Conservation (phyloP, 2,888 invertebrate species). For the Atrina japonica region DNA sequence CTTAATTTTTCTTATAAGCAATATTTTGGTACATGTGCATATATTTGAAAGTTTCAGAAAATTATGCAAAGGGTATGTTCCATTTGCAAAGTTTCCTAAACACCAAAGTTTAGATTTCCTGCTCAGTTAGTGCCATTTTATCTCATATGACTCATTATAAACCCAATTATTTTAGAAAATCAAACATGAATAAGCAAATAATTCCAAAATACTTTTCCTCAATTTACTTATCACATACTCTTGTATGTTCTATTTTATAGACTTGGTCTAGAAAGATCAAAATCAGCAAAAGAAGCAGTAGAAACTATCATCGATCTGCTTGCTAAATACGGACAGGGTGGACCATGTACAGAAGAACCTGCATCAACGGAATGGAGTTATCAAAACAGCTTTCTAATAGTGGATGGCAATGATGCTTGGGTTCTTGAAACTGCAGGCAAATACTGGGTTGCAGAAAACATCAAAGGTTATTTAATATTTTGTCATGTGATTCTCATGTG, state of each 20-base stretch:
- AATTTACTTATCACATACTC: no score
- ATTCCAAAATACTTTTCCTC: no score
- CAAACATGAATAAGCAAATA: no score
- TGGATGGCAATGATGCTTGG: constrained; percentile 88
- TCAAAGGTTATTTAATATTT: constrained; percentile 83
- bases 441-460: constrained; percentile 89
- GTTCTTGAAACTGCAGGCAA: constrained; percentile 89
- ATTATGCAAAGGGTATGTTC: no score
- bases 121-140: no score
- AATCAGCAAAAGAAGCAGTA: constrained; percentile 86
- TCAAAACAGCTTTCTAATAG: constrained; percentile 89
- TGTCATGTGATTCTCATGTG: background rate
- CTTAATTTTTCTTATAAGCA: no score
- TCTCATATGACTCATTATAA: no score
- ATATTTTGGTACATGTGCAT: no score
- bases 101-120: no score
- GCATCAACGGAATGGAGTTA: constrained; percentile 85
- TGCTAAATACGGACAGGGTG: constrained; percentile 87
- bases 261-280: constrained; percentile 87
- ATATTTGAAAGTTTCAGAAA: no score
- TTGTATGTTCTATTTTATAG: constrained; percentile 81
- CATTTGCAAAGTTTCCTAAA: no score
- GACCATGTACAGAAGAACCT: constrained; percentile 85
- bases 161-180: no score
- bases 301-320: constrained; percentile 86